Evolutionary conservation across 2,888 invertebrate genomes (phyloP).

Genomic region (Antheraea yamamai): DNA sequence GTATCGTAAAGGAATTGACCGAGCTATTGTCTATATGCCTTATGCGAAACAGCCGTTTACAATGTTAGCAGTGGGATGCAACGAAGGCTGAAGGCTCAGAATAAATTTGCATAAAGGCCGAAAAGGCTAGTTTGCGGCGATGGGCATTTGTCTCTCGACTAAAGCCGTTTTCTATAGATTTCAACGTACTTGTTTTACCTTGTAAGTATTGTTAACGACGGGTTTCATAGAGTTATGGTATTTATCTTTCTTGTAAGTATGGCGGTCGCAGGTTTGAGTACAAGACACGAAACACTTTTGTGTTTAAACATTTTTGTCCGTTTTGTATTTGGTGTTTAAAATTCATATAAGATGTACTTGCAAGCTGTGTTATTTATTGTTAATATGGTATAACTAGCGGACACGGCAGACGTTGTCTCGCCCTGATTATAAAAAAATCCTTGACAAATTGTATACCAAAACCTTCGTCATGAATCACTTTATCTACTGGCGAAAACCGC

Average conservation of each 20-base stretch:
- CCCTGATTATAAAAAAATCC: too few species aligned
- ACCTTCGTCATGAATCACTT: too few species aligned
- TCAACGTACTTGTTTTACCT: background rate
- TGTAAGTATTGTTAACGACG: background rate
- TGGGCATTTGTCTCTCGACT: background rate
- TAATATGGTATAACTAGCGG: too few species aligned
- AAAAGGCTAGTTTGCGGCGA: background rate
- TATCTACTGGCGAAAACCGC: too few species aligned
- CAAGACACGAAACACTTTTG: background rate
- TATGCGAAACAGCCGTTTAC: conserved; percentile 1
- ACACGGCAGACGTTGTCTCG: too few species aligned
- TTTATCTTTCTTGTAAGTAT: background rate
- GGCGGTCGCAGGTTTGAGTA: background rate
- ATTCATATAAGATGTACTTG: background rate
- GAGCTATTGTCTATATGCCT: background rate
- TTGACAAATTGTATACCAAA: too few species aligned
- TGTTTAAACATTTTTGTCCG: background rate
- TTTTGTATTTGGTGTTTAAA: background rate
- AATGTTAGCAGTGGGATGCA: conserved; percentile 4
- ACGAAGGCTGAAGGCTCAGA: background rate
- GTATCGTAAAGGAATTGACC: too few species aligned
- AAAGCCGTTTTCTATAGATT: background rate
- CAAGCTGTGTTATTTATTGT: too few species aligned
- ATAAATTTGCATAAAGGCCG: background rate
- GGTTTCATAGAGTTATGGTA: background rate